Conservation (phyloP, 2,797 vertebrate species). For the Odontamblyopus lacepedii region DNA sequence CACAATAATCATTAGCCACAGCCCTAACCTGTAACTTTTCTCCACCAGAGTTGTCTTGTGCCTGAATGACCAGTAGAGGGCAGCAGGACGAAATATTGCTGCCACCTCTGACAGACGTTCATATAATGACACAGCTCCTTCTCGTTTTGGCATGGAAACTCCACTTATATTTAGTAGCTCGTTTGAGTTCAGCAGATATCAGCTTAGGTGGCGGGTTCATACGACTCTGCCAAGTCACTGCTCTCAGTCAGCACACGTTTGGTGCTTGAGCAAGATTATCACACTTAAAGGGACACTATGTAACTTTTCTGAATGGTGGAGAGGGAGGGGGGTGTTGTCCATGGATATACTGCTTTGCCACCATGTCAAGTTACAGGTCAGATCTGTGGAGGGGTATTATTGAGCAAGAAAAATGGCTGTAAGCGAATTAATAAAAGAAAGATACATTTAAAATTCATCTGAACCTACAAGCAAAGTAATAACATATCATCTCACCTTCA, state of each 20-base stretch:
- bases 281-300: background rate
- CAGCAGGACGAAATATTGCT: conserved; percentile 44
- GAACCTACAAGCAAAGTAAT: too few species aligned
- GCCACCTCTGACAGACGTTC: conserved; percentile 35
- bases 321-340: too few species aligned
- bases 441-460: too few species aligned
- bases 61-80: conserved; percentile 63
- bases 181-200: conserved; percentile 55
- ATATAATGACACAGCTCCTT: conserved; percentile 74
- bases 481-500: too few species aligned
- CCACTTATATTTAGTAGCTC: conserved; percentile 76
- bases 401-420: too few species aligned
- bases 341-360: too few species aligned
- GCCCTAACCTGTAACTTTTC: background rate
- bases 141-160: conserved; percentile 79
- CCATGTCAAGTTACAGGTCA: too few species aligned
- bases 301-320: too few species aligned
- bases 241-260: conserved; percentile 23
- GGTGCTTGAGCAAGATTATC: conserved; percentile 5
- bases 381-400: too few species aligned
- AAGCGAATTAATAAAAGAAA: too few species aligned
- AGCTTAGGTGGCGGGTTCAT: conserved; percentile 58
- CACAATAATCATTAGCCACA: too few species aligned
- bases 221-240: conserved; percentile 58
- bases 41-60: background rate